Percentiles rank a stretch among this genome's conserved stretches.
Conservation (phyloP, 2,888 invertebrate genomes). For the Philhelius pedissequus region DNA sequence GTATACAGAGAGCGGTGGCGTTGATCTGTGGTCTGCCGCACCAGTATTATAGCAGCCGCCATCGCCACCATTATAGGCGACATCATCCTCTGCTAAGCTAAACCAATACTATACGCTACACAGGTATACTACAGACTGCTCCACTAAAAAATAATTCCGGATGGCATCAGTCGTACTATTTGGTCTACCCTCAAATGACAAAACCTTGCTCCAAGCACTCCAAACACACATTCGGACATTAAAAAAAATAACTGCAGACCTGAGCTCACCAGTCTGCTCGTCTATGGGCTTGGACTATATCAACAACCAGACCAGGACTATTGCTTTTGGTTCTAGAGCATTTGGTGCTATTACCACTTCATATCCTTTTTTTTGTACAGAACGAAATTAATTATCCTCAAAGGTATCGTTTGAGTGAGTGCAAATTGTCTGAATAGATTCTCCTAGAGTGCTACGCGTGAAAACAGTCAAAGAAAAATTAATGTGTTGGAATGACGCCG, state of each 20-base stretch:
- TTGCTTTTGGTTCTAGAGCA: conserved; percentile 13
- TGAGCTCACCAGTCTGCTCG: neutral
- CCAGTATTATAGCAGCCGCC: conserved; percentile 3
- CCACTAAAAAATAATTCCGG: neutral
- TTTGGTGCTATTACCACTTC: conserved; percentile 17
- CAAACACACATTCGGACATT: conserved; percentile 5
- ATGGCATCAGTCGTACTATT: conserved; percentile 11
- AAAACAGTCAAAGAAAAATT: conserved; percentile 21
- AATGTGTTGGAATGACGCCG: conserved; percentile 27
- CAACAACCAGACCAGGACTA: neutral
- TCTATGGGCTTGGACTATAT: conserved; percentile 3
- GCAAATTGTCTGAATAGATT: conserved; percentile 34
- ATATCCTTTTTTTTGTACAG: neutral
- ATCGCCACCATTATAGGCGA: neutral
- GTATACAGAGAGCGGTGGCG: conserved; percentile 24
- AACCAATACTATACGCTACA: neutral
- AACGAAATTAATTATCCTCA: conserved; percentile 45
- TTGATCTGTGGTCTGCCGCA: conserved; percentile 55
- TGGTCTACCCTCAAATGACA: neutral
- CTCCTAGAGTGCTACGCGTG: conserved; percentile 10
- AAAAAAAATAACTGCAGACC: neutral
- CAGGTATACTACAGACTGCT: conserved; percentile 2
- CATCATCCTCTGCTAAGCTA: neutral
- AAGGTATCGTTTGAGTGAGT: conserved; percentile 55
- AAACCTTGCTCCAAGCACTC: conserved; percentile 27